Conservation (phyloP, 2,888 invertebrate genomes). For the Nomada ruficornis region DNA sequence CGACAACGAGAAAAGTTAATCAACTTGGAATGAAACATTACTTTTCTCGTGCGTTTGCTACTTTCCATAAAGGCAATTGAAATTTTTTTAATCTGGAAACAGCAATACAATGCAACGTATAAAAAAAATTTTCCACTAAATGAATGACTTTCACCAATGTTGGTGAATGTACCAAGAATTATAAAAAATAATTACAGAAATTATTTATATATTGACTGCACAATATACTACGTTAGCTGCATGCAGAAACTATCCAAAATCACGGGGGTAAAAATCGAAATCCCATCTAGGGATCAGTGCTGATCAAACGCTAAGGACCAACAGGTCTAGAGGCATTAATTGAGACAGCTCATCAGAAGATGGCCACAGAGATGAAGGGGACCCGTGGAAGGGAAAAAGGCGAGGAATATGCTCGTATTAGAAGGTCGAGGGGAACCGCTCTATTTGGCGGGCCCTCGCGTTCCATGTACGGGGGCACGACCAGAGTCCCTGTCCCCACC, state of each 20-base stretch:
- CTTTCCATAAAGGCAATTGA: neutral
- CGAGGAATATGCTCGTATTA: slow-evolving; percentile 46
- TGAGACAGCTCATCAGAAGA: slow-evolving; percentile 26
- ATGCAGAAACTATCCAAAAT: neutral
- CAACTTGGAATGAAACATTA: slow-evolving; percentile 3
- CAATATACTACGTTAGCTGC: too few species aligned
- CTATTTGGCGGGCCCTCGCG: slow-evolving; percentile 53
- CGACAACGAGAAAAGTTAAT: slow-evolving; percentile 50
- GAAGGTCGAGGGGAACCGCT: slow-evolving; percentile 55
- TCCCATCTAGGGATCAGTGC: neutral
- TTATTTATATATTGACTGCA: too few species aligned
- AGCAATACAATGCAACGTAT: too few species aligned
- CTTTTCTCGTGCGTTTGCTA: neutral
- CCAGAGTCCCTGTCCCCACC: slow-evolving; percentile 13
- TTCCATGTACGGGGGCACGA: slow-evolving; percentile 50
- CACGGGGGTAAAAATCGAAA: neutral
- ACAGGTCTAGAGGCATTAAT: slow-evolving; percentile 21
- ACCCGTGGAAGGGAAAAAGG: slow-evolving; percentile 8
- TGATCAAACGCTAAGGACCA: neutral
- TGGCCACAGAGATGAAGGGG: slow-evolving; percentile 18
- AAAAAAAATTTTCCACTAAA: too few species aligned
- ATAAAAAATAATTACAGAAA: too few species aligned
- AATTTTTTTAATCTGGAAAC: neutral
- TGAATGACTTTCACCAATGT: too few species aligned
- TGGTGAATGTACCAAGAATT: too few species aligned